Evolutionary conservation across 2,888 invertebrate genomes (phyloP), one percentile per base, ranked within the genome.

Genomic region (Stenchaetothrips biformis): DNA sequence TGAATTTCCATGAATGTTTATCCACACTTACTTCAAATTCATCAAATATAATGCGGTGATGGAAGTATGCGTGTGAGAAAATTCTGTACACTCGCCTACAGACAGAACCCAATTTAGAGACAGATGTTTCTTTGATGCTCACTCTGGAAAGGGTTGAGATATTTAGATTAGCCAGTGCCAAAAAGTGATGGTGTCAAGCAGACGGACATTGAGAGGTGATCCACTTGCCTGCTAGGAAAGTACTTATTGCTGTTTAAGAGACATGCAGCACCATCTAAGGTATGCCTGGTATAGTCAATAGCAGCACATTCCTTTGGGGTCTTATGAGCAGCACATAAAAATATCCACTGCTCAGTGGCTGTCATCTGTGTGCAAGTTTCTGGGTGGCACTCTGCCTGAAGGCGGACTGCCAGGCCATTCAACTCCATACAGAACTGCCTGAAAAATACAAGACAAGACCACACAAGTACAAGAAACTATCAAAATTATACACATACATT

Each of bases 261-360:
- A 89, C 98, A 98, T 83, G 99, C 98, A 83, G 99, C 99, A 53
- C 99, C 99, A 88, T 99, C 99, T 82, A 99, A 89, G 77, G 99
- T 99, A 87, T 99, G 99, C 84, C 99, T 91, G 2, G 99, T 99
- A 86, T 99, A 99, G 88, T 99, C 99, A 87, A 99, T 99, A 80
- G 99, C 99, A 81, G 99, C 97, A 88, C 99, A 99, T 91, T 99
- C 99, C 88, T 99, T 99, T 74, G 99, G 99, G 82, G 99, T 99
- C 90, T 99, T 99, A 87, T 99, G 99, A 77, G 99, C 99, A 81
- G 99, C 99, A 90, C 99, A 99, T 80, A 99, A 89, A 88, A 99
- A 99, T 88, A 99, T 99, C 99, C 99, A 99, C 86, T 99, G 99
- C 88, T 99, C 99, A 48, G 99, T 99, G 49, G 99, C 99, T 78